Percentiles rank a stretch among this genome's conserved stretches.
phyloP scores from a whole-genome alignment of 2,113 vertebrate species.

The Podiceps cristatus region DNA sequence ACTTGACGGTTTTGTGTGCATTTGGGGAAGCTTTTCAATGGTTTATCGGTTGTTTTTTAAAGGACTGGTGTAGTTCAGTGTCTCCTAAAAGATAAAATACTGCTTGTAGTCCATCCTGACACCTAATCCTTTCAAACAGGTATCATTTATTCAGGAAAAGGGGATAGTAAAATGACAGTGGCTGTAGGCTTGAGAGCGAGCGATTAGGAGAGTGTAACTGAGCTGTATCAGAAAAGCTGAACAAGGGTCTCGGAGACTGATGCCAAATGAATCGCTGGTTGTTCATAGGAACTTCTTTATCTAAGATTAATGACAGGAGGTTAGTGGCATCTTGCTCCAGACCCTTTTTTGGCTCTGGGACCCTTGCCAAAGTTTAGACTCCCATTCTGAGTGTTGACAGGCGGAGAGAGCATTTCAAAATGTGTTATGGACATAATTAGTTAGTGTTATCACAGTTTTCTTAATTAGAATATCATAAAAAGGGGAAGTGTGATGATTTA shows the following conservation, averaged over 20 bases:
- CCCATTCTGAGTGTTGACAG: slow-evolving; percentile 43
- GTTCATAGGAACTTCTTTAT: slow-evolving; percentile 44
- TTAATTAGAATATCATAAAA: slow-evolving; percentile 74
- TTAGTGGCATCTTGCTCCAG: slow-evolving; percentile 34
- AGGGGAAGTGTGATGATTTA: slow-evolving; percentile 62
- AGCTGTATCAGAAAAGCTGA: background rate
- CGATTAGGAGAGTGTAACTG: background rate
- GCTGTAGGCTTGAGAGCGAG: background rate
- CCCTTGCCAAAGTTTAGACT: slow-evolving; percentile 48
- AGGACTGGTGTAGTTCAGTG: background rate
- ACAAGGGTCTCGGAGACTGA: background rate
- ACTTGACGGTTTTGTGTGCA: background rate
- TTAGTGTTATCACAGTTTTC: slow-evolving; percentile 59
- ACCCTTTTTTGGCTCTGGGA: slow-evolving; percentile 28
- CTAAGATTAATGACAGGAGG: slow-evolving; percentile 28
- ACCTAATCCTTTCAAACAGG: background rate
- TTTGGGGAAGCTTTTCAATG: background rate
- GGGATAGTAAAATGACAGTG: background rate
- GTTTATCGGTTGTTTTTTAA: background rate
- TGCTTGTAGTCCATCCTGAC: background rate
- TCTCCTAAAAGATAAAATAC: background rate
- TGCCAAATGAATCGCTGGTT: background rate
- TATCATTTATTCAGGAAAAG: background rate
- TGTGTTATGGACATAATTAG: slow-evolving; percentile 69
- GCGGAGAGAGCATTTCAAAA: slow-evolving; percentile 44